These are phyloP conservation scores for Whitmania pigra DNA, from an alignment of 1,140 invertebrate genomes.

Conservation along the genomic window DNA sequence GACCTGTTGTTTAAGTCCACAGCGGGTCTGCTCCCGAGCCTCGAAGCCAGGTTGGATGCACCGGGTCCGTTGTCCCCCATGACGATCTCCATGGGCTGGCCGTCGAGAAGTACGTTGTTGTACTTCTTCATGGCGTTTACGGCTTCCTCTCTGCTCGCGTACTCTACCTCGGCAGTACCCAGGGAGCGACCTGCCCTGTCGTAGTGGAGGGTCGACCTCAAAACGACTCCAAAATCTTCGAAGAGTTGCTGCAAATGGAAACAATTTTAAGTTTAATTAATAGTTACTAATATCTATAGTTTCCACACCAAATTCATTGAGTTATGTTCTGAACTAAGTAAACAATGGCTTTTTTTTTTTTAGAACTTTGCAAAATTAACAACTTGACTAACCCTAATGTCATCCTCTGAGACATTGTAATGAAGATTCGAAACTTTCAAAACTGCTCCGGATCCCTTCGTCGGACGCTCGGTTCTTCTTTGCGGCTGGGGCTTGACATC, in stretches of 20 bases:
- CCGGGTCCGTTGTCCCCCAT: too few relatives aligned
- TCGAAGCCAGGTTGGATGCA: too few relatives aligned
- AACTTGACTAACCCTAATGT: conserved; percentile 1
- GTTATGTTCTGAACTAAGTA: neutral
- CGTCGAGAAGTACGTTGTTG: conserved; percentile 82
- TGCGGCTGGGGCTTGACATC: too few relatives aligned
- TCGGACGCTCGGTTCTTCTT: too few relatives aligned
- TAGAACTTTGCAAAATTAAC: neutral
- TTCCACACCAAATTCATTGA: neutral
- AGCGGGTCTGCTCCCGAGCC: too few relatives aligned
- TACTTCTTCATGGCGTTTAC: conserved; percentile 87
- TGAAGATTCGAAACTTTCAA: neutral
- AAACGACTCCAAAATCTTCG: conserved; percentile 77
- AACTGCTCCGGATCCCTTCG: too few relatives aligned
- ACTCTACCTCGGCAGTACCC: conserved; percentile 83
- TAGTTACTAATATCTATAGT: neutral
- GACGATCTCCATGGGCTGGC: conserved; percentile 28
- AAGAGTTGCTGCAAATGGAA: conserved; percentile 49
- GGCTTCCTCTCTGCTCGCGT: conserved; percentile 70
- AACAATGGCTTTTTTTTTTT: neutral
- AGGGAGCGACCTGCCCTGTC: conserved; percentile 80
- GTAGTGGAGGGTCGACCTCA: conserved; percentile 80
- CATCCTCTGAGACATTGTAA: neutral
- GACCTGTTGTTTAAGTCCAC: too few relatives aligned
- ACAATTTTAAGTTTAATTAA: neutral